Conservation (phyloP, 2,797 vertebrate genomes). For the Tenualosa thibaudeaui region DNA sequence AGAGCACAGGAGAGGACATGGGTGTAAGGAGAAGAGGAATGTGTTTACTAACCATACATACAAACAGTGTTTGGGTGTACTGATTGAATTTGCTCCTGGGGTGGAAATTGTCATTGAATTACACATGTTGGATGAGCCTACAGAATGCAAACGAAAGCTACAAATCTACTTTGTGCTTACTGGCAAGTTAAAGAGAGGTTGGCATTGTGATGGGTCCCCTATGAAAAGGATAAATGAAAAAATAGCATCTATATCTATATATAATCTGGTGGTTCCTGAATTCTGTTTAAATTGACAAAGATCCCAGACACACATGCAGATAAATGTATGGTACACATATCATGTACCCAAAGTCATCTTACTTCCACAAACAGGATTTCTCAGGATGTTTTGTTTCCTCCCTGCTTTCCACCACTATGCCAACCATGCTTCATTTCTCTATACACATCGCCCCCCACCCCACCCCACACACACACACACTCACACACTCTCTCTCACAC, state of each 20-base stretch:
- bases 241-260: background rate
- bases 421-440: background rate
- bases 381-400: background rate
- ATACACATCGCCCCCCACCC: background rate
- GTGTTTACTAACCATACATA: background rate
- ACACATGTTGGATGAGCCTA: background rate
- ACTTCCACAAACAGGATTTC: constrained; percentile 5
- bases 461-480: background rate
- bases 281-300: background rate
- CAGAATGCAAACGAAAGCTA: background rate
- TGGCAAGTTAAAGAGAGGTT: background rate
- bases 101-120: background rate
- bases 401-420: background rate
- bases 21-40: background rate
- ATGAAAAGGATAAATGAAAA: background rate
- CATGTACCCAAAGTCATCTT: background rate
- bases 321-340: background rate
- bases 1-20: background rate
- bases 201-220: background rate
- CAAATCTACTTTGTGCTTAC: background rate
- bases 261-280: background rate
- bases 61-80: background rate
- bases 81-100: background rate
- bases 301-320: background rate
- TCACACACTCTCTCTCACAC: background rate